phyloP scores from a whole-genome alignment of 2,888 invertebrate genomes.

The Agrenia bidenticulata region DNA sequence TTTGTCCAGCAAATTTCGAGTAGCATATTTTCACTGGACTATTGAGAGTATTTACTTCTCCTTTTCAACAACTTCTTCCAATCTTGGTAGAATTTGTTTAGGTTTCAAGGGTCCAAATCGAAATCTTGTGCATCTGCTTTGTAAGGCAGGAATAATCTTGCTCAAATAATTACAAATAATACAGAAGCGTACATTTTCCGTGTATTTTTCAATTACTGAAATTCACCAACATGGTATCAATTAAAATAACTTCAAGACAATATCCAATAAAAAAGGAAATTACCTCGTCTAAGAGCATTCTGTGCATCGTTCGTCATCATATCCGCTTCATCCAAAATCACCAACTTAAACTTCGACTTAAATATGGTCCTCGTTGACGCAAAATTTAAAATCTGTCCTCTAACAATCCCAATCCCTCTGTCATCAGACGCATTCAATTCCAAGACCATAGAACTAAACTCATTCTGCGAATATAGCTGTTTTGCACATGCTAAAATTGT shows the following conservation, averaged over 20 bases:
- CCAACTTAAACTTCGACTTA: conserved; percentile 91
- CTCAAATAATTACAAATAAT: conserved; percentile 98
- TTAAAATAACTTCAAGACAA: neutral
- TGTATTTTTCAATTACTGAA: conserved; percentile 97
- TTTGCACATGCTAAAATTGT: conserved; percentile 93
- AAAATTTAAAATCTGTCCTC: conserved; percentile 95
- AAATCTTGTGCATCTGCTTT: conserved; percentile 96
- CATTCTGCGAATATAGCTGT: conserved; percentile 83
- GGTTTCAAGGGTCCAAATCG: conserved; percentile 86
- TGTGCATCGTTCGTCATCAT: conserved; percentile 99
- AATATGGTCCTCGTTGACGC: conserved; percentile 95
- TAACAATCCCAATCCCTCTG: conserved; percentile 93
- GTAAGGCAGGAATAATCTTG: conserved; percentile 97
- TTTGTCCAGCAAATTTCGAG: neutral
- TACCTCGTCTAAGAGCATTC: conserved; percentile 91
- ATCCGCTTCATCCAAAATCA: conserved; percentile 98
- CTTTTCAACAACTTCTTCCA: conserved; percentile 76
- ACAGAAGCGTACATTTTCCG: conserved; percentile 97
- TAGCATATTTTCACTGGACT: neutral
- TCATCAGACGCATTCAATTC: conserved; percentile 99
- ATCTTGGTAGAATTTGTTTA: conserved; percentile 83
- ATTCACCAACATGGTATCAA: conserved; percentile 53
- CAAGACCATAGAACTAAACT: conserved; percentile 82
- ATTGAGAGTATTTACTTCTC: conserved; percentile 75
- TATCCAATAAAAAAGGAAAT: conserved; percentile 56